phyloP scores from a whole-genome alignment of 2,113 vertebrate genomes.

The Oplegnathus fasciatus region DNA sequence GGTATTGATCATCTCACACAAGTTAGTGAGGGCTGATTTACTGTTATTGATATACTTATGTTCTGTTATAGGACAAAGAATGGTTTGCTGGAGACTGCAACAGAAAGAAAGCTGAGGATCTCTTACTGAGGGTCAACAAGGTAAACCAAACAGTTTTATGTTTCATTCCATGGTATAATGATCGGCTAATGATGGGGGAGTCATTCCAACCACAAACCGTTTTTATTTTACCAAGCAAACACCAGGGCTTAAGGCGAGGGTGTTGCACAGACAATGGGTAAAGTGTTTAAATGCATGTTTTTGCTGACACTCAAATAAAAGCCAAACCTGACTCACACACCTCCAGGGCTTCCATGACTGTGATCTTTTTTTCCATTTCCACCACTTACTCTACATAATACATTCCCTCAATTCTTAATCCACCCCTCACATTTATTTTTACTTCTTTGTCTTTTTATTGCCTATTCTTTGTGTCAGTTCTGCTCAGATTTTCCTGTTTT shows the following conservation, averaged over 20 bases:
- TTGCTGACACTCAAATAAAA: slow-evolving; percentile 15
- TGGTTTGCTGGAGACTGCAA: slow-evolving; percentile 88
- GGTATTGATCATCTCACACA: background rate
- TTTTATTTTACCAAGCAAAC: background rate
- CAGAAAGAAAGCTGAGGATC: slow-evolving; percentile 84
- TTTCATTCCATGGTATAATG: slow-evolving; percentile 13
- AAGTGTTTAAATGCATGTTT: background rate
- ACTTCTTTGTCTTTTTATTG: background rate
- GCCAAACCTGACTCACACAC: background rate
- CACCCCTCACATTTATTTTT: background rate
- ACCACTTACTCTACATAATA: background rate
- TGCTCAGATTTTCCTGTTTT: background rate
- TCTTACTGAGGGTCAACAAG: slow-evolving; percentile 82
- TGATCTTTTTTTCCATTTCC: background rate
- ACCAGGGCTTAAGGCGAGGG: background rate
- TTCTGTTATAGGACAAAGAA: slow-evolving; percentile 74
- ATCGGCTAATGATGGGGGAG: background rate
- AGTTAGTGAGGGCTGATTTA: background rate
- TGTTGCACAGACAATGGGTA: background rate
- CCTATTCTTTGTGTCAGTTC: background rate
- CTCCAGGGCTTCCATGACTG: background rate
- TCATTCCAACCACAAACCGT: background rate
- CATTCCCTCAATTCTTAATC: background rate
- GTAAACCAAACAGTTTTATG: slow-evolving; percentile 59
- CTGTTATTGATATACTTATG: background rate